Evolutionary conservation across 1,140 invertebrate species (phyloP), one percentile per base, ranked within the genome.

Genomic region (Brachionus rubens): DNA sequence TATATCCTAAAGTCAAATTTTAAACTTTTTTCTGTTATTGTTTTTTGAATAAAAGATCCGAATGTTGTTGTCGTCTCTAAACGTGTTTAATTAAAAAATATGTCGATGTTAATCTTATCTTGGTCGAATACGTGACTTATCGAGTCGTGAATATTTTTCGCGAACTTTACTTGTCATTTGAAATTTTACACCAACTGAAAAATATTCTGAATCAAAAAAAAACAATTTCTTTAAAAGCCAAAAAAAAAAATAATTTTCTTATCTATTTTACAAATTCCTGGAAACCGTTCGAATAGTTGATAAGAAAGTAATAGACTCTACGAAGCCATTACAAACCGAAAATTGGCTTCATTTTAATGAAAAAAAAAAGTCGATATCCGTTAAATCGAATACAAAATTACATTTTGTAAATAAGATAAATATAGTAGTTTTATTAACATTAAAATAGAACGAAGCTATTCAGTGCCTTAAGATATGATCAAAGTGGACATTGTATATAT

Each of bases 381-480:
- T 16, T 40, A 33, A 33, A 59, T 59, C 16, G 19, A 33, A 59
- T 59, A 30, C 54, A 59, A 59, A 59, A 59, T 59, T 59, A 59
- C 54, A 59, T 59, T 59, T 59, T 59, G 28, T 59, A 59, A 59
- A 36, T 59, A 33, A 28, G 52, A 56, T 56, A 56, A 56, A 56
- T 28, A 59, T 28, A 16, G 30, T 19, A 48, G 16, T 21, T 21
- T 30, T 59, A 59, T 59, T 59, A 33, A 59, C 54, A 59, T 59
- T 59, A 40, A 30, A 59, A 59, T 59, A 33, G 19, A 21, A 33
- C 28, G 33, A 36, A 36, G 33, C 4, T 3, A 5, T 36, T 36
- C 3, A 36, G 33, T 5, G 33, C 54, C 21, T 19, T 36, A 36
- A 28, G 28, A 59, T 59, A 59, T 16, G 54, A 33, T 59, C 54